Base-by-base conservation (phyloP, 2,797 vertebrate genomes). In the Eulemur mongoz region DNA sequence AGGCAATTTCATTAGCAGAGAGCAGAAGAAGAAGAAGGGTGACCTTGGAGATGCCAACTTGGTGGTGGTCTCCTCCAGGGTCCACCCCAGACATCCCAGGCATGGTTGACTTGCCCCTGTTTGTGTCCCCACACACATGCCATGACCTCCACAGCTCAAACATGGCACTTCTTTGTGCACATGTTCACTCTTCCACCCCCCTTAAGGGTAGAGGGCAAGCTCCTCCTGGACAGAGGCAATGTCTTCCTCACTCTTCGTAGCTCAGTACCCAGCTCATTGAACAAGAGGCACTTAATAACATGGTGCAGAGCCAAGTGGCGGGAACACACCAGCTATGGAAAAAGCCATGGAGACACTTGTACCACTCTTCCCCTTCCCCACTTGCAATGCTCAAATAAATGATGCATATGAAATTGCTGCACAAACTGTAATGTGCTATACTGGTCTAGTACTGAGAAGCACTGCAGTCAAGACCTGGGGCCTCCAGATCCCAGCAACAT, bases 361-460 rank as follows among this genome's bases (percentile, higher is more conserved):
- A 79, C 40, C 20, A 13, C 40, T n/a, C 78, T 17, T 80, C n/a
- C 84, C 30, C 13, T 81, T 45, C 7, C 32, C 40, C 32, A 43
- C 9, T 17, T 91, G 48, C 25, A 67, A 75, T 2, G 20, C 11
- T 80, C 43, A 54, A 65, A 8, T 22, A 35, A 75, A 67, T 4
- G 4, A 57, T 1, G 20, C 25, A 18, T 0, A 9, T 69, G 18
- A 67, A 85, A 25, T 30, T 40, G n/a, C 18, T 17, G 2, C 20
- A 3, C 2, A 20, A 30, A 57, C 48, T 9, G 0, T 18, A 54
- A 17, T 8, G 6, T 3, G 7, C 6, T 27, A 0, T 3, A 4
- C 35, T 54, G 5, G n/a, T 43, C 52, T 52, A 40, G 32, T 22
- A 17, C 43, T 30, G 13, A 70, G 15, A 17, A 5, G 15, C 2